phyloP scores from a whole-genome alignment of 2,888 invertebrate species.

The Diploptera punctata region DNA sequence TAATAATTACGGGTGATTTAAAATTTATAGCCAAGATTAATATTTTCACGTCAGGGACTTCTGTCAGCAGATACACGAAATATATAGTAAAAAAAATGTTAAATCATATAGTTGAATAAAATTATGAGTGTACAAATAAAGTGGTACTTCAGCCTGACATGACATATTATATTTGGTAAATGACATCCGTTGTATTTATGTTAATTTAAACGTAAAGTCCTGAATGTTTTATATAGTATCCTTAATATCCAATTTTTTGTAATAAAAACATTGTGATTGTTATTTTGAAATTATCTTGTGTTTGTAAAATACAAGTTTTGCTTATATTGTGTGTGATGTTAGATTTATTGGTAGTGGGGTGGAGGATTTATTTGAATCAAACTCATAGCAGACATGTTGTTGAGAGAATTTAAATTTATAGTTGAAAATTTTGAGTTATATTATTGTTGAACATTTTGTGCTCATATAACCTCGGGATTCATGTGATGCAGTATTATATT shows the following conservation, averaged over 20 bases:
- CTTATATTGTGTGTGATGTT: constrained; percentile 13
- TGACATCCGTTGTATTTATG: constrained; percentile 9
- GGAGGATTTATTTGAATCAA: constrained; percentile 27
- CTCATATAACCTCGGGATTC: not conserved
- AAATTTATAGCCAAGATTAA: not conserved
- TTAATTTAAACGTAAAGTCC: constrained; percentile 9
- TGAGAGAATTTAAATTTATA: constrained; percentile 1
- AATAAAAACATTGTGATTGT: not conserved
- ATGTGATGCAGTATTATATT: constrained; percentile 7
- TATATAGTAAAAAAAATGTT: not conserved
- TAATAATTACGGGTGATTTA: not conserved
- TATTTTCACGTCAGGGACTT: not conserved
- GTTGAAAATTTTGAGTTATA: constrained; percentile 20
- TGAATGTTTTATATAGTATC: constrained; percentile 1
- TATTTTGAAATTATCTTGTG: constrained; percentile 2
- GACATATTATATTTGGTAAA: not conserved
- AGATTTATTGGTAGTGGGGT: constrained; percentile 19
- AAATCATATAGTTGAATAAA: not conserved
- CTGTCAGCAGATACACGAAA: not conserved
- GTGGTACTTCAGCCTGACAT: not conserved
- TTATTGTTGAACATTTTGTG: constrained; percentile 29
- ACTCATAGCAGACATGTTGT: constrained; percentile 2
- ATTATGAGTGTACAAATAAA: not conserved
- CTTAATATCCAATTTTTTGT: not conserved
- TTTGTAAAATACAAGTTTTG: not conserved